Evolutionary conservation across 2,113 vertebrate species (phyloP), one percentile per base, ranked within the genome.

Genomic region (Zingel zingel): DNA sequence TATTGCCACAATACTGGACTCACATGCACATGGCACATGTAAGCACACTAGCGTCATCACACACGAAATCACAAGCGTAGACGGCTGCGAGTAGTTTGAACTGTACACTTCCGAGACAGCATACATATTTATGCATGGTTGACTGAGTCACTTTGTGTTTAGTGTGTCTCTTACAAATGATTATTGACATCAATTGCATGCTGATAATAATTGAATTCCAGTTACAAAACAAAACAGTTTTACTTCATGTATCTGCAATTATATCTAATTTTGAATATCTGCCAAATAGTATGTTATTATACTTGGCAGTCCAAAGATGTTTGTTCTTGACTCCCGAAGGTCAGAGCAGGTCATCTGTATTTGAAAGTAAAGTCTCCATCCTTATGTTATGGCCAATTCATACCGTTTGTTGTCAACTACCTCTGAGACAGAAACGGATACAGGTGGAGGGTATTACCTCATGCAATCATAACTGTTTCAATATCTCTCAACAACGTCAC

Each of bases 1-100:
- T 64, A 47, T 48, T n/a, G 80, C 77, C 21, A 77, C 74, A 73
- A 53, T 69, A 12, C 12, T 69, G 21, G n/a, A 43, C 61, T 84
- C 30, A 9, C 80, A 66, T 15, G 45, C 65, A 87, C 45, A 45
- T 0, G 27, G 21, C 30, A 70, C 30, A 70, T 13, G 75, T 36
- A 43, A 83, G 27, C 14, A 11, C 45, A n/a, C 25, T 21, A 3
- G 3, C 25, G 14, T 89, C 84, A 84, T 85, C 53, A 16, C 48
- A 66, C 3, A 51, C 11, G 1, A 48, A 74, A 53, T 50, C 47
- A 74, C 19, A 0, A 66, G 57, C 19, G 1, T 13, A 64, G 57
- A 47, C 54, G 1, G 36, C 14, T 1, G 8, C 15, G 23, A 1
- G 2, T 73, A 56, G 25, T 56, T 58, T 65, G 16, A 73, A 56